A percentile compares a stretch with the other conserved stretches of the same genome.
Conservation (phyloP, 2,797 vertebrate species). For the Limnodromus scolopaceus region DNA sequence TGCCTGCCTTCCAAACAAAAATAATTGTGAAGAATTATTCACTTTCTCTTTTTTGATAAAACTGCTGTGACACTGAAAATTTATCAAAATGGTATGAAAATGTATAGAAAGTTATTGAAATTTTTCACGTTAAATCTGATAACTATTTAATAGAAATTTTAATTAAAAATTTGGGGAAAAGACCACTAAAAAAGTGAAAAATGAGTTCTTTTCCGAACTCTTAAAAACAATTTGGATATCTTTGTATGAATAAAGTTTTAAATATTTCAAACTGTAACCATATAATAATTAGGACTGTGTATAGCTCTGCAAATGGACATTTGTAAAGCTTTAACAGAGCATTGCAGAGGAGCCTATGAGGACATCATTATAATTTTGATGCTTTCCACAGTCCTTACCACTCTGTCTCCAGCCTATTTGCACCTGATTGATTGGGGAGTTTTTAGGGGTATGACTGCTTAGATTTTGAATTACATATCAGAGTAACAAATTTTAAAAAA, state of each 20-base stretch:
- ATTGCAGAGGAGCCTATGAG: background rate
- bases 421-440: background rate
- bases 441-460: background rate
- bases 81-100: slow-evolving; percentile 38
- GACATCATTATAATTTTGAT: background rate
- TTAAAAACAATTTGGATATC: background rate
- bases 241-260: background rate
- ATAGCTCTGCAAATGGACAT: background rate
- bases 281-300: background rate
- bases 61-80: background rate
- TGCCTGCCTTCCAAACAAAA: background rate
- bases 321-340: background rate
- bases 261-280: background rate
- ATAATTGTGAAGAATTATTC: background rate
- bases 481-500: background rate
- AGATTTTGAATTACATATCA: background rate
- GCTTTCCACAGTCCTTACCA: background rate
- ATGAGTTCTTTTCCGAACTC: background rate
- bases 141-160: background rate
- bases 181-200: background rate
- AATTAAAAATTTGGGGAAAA: background rate
- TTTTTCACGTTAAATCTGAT: background rate
- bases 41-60: background rate
- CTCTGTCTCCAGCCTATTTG: background rate
- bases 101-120: background rate